Percentiles rank a stretch among this genome's conserved stretches.
Conservation (phyloP, 2,113 vertebrate species). For the Xiphorhynchus elegans region DNA sequence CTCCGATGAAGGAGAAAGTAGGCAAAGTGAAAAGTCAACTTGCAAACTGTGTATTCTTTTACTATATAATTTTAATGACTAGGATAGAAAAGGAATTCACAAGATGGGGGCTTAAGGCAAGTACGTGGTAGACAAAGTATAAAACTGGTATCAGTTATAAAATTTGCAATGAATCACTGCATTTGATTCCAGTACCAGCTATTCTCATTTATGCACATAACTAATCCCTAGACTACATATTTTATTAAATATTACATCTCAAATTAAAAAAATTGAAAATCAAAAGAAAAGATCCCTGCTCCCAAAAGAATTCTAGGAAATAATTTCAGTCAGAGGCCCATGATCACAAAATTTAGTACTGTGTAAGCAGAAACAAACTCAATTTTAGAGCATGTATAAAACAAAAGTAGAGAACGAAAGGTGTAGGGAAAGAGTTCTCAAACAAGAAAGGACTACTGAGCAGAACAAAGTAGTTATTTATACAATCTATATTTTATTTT, state of each 20-base stretch:
- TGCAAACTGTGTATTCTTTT: neutral
- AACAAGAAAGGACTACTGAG: neutral
- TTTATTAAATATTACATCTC: neutral
- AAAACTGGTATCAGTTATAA: neutral
- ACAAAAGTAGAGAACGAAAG: neutral
- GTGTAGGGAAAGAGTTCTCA: neutral
- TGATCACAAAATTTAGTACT: neutral
- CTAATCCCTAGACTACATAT: neutral
- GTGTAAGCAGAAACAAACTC: accelerated
- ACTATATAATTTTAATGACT: neutral
- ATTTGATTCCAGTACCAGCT: neutral
- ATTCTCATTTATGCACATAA: neutral
- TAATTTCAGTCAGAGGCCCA: neutral
- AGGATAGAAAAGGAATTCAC: neutral
- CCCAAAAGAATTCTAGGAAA: neutral
- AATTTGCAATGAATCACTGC: neutral
- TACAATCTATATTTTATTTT: neutral
- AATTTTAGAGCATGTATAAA: neutral
- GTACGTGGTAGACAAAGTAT: neutral
- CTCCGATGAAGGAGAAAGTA: neutral
- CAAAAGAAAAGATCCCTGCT: neutral
- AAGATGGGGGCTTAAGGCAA: neutral
- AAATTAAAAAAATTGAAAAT: neutral
- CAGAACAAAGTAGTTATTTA: neutral
- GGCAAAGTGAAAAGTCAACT: neutral